Base-by-base conservation (phyloP, 2,113 vertebrate genomes). In the Microcebus lehilahytsara region DNA sequence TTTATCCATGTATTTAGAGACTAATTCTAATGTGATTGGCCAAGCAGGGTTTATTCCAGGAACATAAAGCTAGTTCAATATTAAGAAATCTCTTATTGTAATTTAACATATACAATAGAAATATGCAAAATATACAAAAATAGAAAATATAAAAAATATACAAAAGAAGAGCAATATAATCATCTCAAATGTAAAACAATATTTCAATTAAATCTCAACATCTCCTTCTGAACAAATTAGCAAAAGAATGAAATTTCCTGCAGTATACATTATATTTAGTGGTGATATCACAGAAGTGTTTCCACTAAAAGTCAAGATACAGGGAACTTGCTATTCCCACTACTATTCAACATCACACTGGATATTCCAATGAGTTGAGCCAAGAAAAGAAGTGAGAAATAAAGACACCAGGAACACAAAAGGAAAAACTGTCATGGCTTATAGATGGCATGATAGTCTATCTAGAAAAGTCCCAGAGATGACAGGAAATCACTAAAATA, bases 131-230 rank as follows among this genome's bases (percentile, higher is more conserved):
- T 46, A 46, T 46, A 46, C 42, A 46, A 46, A 46, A 46, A 46
- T 46, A 46, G 42, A 42, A 42, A 42, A 46, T 46, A 46, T 46
- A 46, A 46, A 46, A 46, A 46, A 46, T 46, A 46, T 46, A 46
- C 42, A 46, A 46, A 46, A 46, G 42, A 89, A 79, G 93, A 51
- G 20, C 6, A 37, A 42, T 42, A 53, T 37, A 58, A 80, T 69
- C 11, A 66, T 93, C 67, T 74, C 69, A 67, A 53, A 71, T 66
- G n/a, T 74, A 74, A 95, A 94, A 90, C 30, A 74, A 51, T 66
- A 71, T 81, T 95, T 94, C 67, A 56, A 49, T 75, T 79, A 79
- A 69, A 62, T 87, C 83, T 97, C 40, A 96, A 32, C 22, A 58
- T 83, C 34, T 67, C 13, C 60, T 89, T 87, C 7, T 64, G 49